These are phyloP conservation scores for Drosophila sproati DNA, from an alignment of 1,140 invertebrate species.

Conservation along the genomic window DNA sequence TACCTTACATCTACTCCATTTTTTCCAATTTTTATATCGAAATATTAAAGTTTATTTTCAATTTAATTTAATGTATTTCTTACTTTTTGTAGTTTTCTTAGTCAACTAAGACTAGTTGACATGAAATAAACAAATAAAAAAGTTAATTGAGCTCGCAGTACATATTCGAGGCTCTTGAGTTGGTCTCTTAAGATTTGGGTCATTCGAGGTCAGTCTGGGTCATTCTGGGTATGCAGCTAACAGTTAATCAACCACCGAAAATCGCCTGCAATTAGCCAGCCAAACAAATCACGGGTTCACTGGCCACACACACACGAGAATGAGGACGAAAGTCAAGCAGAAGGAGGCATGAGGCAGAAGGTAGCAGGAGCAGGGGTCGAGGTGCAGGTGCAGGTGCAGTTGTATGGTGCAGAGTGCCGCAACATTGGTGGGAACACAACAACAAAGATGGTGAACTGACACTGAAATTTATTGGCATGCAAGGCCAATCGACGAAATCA, in stretches of 20 bases:
- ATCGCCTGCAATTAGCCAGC: constrained; percentile 4
- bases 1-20: too few species aligned
- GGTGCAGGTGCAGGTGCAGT: neutral
- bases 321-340: constrained; percentile 18
- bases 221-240: neutral
- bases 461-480: constrained; percentile 68
- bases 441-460: constrained; percentile 75
- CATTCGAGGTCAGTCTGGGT: neutral
- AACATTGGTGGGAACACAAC: constrained; percentile 34
- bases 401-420: neutral
- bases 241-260: constrained; percentile 13
- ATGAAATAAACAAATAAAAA: too few species aligned
- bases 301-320: neutral
- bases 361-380: neutral
- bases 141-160: too few species aligned
- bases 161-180: neutral
- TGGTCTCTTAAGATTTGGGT: constrained; percentile 14
- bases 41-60: too few species aligned
- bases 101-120: too few species aligned
- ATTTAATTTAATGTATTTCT: too few species aligned
- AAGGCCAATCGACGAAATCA: constrained; percentile 77
- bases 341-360: neutral
- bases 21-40: too few species aligned
- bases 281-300: constrained; percentile 3
- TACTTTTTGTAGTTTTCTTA: too few species aligned